phyloP scores from a whole-genome alignment of 2,888 invertebrate species.

The Mesorhabditis belari region DNA sequence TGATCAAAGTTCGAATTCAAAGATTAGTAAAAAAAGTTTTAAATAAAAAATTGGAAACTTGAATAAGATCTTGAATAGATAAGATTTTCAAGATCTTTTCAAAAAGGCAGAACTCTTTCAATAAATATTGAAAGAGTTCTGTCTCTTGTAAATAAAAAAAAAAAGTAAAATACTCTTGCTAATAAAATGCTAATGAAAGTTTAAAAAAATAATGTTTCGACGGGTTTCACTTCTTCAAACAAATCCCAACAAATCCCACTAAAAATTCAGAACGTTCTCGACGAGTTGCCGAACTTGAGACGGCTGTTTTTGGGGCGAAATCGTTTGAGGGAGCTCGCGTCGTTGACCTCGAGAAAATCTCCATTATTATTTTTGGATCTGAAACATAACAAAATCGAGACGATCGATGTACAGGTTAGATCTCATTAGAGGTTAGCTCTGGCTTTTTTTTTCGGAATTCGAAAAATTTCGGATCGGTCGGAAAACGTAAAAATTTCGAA shows the following conservation, averaged over 20 bases:
- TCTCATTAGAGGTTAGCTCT: no score
- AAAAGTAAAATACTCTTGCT: background rate
- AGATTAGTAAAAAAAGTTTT: background rate
- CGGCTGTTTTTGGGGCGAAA: constrained; percentile 21
- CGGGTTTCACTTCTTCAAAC: background rate
- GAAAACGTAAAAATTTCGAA: background rate
- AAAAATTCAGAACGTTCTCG: constrained; percentile 37
- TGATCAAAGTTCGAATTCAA: background rate
- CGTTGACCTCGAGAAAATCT: constrained; percentile 8
- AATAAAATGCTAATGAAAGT: background rate
- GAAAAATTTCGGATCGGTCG: background rate
- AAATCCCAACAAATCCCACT: background rate
- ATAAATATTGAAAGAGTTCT: no score
- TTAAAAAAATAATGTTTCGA: background rate
- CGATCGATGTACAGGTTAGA: constrained; percentile 19
- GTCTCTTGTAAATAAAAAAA: no score
- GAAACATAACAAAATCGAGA: constrained; percentile 18
- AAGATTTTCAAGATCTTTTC: no score
- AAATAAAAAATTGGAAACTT: no score
- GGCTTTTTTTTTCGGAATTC: no score
- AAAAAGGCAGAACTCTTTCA: background rate
- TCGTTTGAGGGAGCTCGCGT: constrained; percentile 12
- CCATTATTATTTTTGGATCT: constrained; percentile 21
- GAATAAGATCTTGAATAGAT: no score
- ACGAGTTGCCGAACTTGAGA: constrained; percentile 19